phyloP scores from a whole-genome alignment of 2,888 invertebrate species.

The Punctoribates punctum region DNA sequence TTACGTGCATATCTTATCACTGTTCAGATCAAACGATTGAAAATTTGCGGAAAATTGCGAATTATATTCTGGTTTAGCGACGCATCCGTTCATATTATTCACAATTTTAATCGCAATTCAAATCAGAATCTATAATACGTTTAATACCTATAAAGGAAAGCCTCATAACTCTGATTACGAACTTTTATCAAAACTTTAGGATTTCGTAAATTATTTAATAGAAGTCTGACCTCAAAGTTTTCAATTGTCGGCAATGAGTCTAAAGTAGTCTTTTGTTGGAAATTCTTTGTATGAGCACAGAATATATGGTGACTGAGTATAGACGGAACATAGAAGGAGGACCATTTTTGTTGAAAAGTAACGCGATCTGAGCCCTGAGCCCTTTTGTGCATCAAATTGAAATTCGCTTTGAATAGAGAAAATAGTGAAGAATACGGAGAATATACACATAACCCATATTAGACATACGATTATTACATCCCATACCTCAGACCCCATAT shows the following conservation, averaged over 20 bases:
- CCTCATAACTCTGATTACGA: too few relatives aligned
- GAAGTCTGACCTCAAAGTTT: too few relatives aligned
- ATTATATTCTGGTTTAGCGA: too few relatives aligned
- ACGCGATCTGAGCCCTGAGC: slow-evolving; percentile 23
- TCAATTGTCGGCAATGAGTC: slow-evolving; percentile 23
- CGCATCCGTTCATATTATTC: too few relatives aligned
- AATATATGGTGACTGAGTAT: not conserved
- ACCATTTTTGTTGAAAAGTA: slow-evolving; percentile 29
- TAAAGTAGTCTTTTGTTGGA: slow-evolving; percentile 8
- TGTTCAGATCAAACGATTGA: too few relatives aligned
- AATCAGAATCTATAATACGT: too few relatives aligned
- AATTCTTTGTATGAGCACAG: too few relatives aligned
- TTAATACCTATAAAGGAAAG: too few relatives aligned
- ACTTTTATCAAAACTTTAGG: too few relatives aligned
- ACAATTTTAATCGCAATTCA: too few relatives aligned
- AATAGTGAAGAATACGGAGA: not conserved
- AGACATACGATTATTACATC: slow-evolving; percentile 5
- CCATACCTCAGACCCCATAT: not conserved
- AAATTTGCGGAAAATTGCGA: too few relatives aligned
- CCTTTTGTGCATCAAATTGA: slow-evolving; percentile 20
- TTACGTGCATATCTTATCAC: too few relatives aligned
- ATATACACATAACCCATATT: slow-evolving; percentile 3
- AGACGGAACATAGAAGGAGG: not conserved
- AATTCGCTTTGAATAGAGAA: not conserved
- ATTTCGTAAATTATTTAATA: not conserved